A percentile compares a stretch with the other conserved stretches of the same genome.
Evolutionary conservation across 2,113 vertebrate species (phyloP).

Genomic region (Oxygymnocypris stewartii): DNA sequence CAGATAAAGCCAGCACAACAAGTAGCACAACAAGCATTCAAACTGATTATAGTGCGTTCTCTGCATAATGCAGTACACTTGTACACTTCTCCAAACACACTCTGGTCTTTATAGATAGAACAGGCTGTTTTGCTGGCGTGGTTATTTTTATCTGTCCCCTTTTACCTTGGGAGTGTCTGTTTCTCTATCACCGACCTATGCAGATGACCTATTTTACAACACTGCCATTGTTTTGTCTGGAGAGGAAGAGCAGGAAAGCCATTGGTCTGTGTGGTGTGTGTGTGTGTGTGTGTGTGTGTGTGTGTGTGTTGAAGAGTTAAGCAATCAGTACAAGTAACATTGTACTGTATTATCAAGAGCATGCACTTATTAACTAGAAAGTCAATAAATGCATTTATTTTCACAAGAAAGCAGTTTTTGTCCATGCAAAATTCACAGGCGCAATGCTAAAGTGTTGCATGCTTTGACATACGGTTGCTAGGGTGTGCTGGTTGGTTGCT

Average conservation of each 20-base stretch:
- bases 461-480: neutral
- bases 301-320: neutral
- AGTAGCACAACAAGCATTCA: neutral
- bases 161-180: constrained; percentile 43
- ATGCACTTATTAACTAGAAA: neutral
- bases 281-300: constrained; percentile 29
- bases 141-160: constrained; percentile 34
- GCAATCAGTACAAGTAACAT: constrained; percentile 7
- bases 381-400: neutral
- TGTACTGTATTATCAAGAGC: neutral
- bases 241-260: constrained; percentile 41
- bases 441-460: neutral
- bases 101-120: constrained; percentile 3
- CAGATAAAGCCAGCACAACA: neutral
- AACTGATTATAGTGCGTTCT: neutral
- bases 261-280: constrained; percentile 31
- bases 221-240: constrained; percentile 53
- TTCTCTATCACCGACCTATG: constrained; percentile 41
- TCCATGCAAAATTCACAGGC: neutral
- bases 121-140: constrained; percentile 32
- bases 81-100: neutral
- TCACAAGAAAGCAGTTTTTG: neutral
- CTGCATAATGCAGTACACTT: neutral
- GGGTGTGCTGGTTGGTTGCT: neutral
- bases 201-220: constrained; percentile 48